These are phyloP conservation scores for Psittacula cyanocephala DNA, from an alignment of 2,113 vertebrate genomes.

Conservation along the genomic window DNA sequence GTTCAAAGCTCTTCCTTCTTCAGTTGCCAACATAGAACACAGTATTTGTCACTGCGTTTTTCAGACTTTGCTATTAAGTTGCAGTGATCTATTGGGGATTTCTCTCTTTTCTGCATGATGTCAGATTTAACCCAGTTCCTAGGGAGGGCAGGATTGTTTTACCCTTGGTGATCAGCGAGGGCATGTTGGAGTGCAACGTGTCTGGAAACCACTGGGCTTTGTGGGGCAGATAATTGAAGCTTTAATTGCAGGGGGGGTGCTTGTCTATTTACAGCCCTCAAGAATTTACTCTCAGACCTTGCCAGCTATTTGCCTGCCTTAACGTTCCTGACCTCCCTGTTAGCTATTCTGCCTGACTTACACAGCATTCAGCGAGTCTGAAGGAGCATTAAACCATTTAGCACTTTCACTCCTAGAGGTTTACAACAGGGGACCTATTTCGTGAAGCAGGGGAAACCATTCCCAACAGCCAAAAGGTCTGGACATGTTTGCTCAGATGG, in stretches of 20 bases:
- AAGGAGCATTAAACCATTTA: not conserved
- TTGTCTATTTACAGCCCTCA: conserved; percentile 33
- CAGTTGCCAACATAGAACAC: not conserved
- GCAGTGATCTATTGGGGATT: not conserved
- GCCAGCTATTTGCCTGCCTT: conserved; percentile 28
- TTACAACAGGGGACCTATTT: not conserved
- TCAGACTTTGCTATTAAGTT: not conserved
- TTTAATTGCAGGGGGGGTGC: not conserved
- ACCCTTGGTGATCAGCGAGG: not conserved
- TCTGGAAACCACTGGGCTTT: conserved; percentile 12
- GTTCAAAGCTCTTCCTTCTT: not conserved
- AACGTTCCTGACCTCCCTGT: not conserved
- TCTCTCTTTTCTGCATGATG: not conserved
- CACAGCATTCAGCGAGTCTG: not conserved
- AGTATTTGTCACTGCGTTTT: not conserved
- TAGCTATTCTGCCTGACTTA: not conserved
- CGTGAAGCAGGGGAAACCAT: not conserved
- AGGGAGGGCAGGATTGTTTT: not conserved
- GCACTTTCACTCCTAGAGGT: not conserved
- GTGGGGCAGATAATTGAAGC: conserved; percentile 12
- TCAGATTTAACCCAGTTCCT: not conserved
- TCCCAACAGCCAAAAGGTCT: not conserved
- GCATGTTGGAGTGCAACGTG: not conserved
- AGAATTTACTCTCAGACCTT: conserved; percentile 24
- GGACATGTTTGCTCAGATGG: not conserved